These are phyloP conservation scores for Planiliza haematocheilus DNA, from an alignment of 2,113 vertebrate species.

Conservation along the genomic window DNA sequence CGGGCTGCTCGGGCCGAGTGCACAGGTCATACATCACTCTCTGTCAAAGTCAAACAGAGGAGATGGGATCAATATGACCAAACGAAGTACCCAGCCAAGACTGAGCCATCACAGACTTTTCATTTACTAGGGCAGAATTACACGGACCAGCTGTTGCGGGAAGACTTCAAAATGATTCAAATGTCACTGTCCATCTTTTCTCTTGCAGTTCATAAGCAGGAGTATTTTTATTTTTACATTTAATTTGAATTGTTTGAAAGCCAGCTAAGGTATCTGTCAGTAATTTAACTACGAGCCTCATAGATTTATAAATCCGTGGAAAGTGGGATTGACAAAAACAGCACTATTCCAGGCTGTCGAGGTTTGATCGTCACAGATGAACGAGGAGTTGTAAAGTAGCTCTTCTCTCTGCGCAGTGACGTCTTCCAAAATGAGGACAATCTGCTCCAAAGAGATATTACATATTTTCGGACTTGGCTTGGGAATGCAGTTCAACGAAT, in stretches of 20 bases:
- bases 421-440: conserved; percentile 57
- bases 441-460: conserved; percentile 28
- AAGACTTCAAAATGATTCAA: conserved; percentile 34
- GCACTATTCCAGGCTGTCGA: neutral
- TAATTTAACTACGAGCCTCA: neutral
- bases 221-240: conserved; percentile 7
- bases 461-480: conserved; percentile 37
- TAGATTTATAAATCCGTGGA: conserved; percentile 3
- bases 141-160: conserved; percentile 36
- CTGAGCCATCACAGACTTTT: conserved; percentile 48
- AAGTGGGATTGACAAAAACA: conserved; percentile 3
- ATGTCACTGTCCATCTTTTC: conserved; percentile 10
- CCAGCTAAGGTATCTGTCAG: conserved; percentile 29
- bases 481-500: conserved; percentile 9
- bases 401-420: conserved; percentile 23
- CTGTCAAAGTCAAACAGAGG: conserved; percentile 50
- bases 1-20: conserved; percentile 73
- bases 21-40: conserved; percentile 83
- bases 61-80: conserved; percentile 52
- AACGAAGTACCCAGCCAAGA: conserved; percentile 34
- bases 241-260: conserved; percentile 38
- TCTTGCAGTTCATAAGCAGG: conserved; percentile 14
- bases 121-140: conserved; percentile 42
- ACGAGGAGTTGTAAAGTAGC: conserved; percentile 38
- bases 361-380: conserved; percentile 16